Base-by-base conservation (phyloP, 2,113 vertebrate species). In the human region DNA sequence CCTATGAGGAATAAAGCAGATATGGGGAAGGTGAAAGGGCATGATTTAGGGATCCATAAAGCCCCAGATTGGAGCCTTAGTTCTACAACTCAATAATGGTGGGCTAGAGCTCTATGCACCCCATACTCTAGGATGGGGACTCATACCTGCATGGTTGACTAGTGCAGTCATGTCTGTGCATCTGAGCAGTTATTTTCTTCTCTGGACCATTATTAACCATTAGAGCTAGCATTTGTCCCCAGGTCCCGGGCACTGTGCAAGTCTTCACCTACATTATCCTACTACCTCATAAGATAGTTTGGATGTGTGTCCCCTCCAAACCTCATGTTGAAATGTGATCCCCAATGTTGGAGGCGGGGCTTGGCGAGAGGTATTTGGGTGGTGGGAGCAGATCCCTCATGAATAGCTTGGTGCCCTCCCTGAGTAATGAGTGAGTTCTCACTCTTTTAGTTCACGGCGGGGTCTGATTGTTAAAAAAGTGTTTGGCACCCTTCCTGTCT, bases 91-190 rank as follows among this genome's bases (percentile, higher is more conserved):
- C 16, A 8, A n/a, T 18, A 83, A 79, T 72, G 3, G 2, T 35
- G 79, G 48, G 13, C 40, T 18, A n/a, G 64, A 32, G 23, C 20
- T 32, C n/a, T 35, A 5, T 13, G 40, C 30, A 43, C 90, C 82
- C 1, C 18, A 9, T 3, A 5, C 38, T 57, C 52, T 1, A 0
- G 45, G 55, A 43, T 18, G 68, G 43, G 9, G 18, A 18, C 30
- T 30, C 9, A 9, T 1, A 32, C 27, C 73, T 32, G 16, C 0
- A 0, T 3, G 30, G 20, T 9, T 32, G 40, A 43, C 17, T 0
- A 0, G 4, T 12, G 70, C 76, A 59, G 18, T 70, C 55, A 43
- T 30, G 68, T 30, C 70, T 52, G 57, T 18, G 9, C 5, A 8
- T 38, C 8, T 10, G 64, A 66, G 50, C 57, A 38, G 45, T 6